Percentiles rank a stretch among this genome's conserved stretches.
phyloP scores from a whole-genome alignment of 2,888 invertebrate genomes.

The Drosophila picticornis region DNA sequence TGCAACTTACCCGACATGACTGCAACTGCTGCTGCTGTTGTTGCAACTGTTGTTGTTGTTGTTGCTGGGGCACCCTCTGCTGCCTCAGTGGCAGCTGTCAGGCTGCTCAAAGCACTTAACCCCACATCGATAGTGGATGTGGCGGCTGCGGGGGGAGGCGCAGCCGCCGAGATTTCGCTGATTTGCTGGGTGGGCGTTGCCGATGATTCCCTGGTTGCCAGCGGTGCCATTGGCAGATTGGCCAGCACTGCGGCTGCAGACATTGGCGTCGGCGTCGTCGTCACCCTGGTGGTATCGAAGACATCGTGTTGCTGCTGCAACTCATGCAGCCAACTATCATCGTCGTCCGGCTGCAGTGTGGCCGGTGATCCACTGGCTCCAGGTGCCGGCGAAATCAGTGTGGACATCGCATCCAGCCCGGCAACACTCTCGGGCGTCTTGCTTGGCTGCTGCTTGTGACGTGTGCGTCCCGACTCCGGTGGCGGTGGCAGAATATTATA shows the following conservation, averaged over 20 bases:
- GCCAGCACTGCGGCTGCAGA: conserved; percentile 47
- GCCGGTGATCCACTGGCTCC: conserved; percentile 59
- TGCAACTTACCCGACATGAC: conserved; percentile 78
- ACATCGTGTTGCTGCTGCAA: conserved; percentile 82
- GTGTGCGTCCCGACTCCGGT: conserved; percentile 84
- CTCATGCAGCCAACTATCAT: conserved; percentile 83
- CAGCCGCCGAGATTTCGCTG: conserved; percentile 48
- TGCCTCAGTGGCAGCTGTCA: conserved; percentile 22
- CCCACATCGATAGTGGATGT: conserved; percentile 37
- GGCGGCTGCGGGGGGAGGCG: conserved; percentile 12
- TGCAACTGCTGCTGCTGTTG: conserved; percentile 40
- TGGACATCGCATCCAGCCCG: conserved; percentile 60
- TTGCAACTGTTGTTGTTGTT: conserved; percentile 41
- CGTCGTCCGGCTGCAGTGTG: conserved; percentile 70
- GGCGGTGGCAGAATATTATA: conserved; percentile 84
- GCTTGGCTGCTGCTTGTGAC: conserved; percentile 81
- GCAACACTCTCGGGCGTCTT: conserved; percentile 74
- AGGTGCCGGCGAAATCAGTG: conserved; percentile 62
- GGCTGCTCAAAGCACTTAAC: conserved; percentile 45
- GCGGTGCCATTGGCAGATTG: conserved; percentile 72
- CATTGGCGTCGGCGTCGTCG: conserved; percentile 59
- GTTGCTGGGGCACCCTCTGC: conserved; percentile 20
- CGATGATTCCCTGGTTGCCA: conserved; percentile 76
- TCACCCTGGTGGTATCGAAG: conserved; percentile 82
- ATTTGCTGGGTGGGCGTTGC: conserved; percentile 77